Percentiles rank a stretch among this genome's conserved stretches.
phyloP scores from a whole-genome alignment of 2,797 vertebrate species.

The Clangula hyemalis region DNA sequence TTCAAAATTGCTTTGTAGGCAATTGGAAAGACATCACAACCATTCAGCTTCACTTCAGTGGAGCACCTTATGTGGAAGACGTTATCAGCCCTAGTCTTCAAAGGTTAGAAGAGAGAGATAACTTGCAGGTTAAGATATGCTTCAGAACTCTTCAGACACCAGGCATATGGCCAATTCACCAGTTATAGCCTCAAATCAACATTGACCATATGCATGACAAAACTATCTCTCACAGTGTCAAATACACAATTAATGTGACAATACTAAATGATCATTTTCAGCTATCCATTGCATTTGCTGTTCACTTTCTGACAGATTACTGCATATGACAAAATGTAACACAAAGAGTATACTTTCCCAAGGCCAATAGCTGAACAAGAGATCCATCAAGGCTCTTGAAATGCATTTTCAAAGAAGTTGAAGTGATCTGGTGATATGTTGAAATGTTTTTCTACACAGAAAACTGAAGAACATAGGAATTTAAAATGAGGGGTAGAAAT shows the following conservation, averaged over 20 bases:
- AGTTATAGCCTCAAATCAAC: constrained; percentile 17
- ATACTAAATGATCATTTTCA: constrained; percentile 59
- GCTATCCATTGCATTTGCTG: constrained; percentile 4
- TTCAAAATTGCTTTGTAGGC: constrained; percentile 50
- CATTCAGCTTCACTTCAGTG: constrained; percentile 34
- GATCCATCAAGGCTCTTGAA: constrained; percentile 41
- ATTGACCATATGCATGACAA: constrained; percentile 34
- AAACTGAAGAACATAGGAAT: background rate
- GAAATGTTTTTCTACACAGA: background rate
- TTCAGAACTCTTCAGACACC: constrained; percentile 37
- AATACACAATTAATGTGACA: constrained; percentile 64
- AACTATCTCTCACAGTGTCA: background rate
- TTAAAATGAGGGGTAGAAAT: background rate
- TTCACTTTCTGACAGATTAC: constrained; percentile 36
- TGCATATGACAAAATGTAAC: background rate
- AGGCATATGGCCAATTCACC: background rate
- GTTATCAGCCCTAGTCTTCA: constrained; percentile 40
- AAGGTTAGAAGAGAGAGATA: constrained; percentile 28
- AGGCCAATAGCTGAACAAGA: constrained; percentile 32
- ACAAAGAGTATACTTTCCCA: constrained; percentile 15
- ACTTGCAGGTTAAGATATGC: constrained; percentile 7
- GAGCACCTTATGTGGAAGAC: background rate
- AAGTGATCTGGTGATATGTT: background rate
- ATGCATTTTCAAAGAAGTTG: constrained; percentile 45
- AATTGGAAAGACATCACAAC: constrained; percentile 59